phyloP scores from a whole-genome alignment of 1,140 invertebrate species.

The Parasteatoda tepidariorum region DNA sequence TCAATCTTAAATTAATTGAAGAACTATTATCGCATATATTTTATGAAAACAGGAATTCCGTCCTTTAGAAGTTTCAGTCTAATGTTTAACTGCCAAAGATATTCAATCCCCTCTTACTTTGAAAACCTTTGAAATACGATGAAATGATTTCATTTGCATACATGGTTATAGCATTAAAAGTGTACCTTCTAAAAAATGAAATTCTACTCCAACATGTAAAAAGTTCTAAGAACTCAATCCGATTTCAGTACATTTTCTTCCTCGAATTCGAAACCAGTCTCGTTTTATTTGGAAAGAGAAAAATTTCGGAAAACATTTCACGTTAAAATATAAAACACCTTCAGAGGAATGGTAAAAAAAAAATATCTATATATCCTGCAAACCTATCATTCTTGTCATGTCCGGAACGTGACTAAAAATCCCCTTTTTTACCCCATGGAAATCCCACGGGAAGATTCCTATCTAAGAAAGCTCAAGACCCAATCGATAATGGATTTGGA shows the following conservation, averaged over 20 bases:
- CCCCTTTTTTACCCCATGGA: slow-evolving; percentile 1
- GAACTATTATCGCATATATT: too few species aligned
- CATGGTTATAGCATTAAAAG: too few species aligned
- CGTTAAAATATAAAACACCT: slow-evolving; percentile 13
- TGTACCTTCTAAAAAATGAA: too few species aligned
- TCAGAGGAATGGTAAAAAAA: background rate
- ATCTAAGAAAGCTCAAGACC: slow-evolving; percentile 39
- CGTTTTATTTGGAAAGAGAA: background rate
- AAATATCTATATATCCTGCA: slow-evolving; percentile 5
- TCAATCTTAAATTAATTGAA: too few species aligned
- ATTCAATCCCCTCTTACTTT: too few species aligned
- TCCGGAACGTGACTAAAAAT: slow-evolving; percentile 43
- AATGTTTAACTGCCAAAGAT: too few species aligned
- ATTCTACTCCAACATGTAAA: background rate
- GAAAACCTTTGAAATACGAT: too few species aligned
- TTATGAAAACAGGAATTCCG: too few species aligned
- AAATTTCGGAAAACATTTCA: background rate
- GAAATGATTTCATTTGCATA: too few species aligned
- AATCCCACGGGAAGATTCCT: slow-evolving; percentile 21
- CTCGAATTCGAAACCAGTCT: background rate
- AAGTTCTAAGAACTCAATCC: slow-evolving; percentile 1
- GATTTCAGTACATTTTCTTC: background rate
- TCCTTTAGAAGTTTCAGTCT: too few species aligned
- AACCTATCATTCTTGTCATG: slow-evolving; percentile 54
- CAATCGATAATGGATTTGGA: slow-evolving; percentile 42